Conservation (phyloP, 1,140 invertebrate genomes). For the Heliothis subflexa region DNA sequence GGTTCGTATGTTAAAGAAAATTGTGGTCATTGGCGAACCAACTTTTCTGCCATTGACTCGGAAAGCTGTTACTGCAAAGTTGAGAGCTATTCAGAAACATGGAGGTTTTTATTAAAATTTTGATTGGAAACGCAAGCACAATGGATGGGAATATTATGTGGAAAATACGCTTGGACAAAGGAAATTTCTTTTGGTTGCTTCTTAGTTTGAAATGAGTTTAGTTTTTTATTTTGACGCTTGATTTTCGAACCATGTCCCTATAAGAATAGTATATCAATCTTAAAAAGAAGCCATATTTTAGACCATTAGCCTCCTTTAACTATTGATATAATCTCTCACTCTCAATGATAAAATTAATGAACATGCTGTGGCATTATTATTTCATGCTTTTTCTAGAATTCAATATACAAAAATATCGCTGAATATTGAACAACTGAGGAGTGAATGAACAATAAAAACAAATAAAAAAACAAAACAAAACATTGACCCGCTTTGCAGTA, state of each 20-base stretch:
- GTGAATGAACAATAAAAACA: background rate
- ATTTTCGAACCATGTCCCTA: no score
- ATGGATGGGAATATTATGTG: slow-evolving; percentile 14
- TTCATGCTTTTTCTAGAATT: no score
- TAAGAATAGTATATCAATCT: no score
- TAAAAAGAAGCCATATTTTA: no score
- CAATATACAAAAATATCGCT: no score
- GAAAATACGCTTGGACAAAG: background rate
- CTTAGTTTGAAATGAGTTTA: background rate
- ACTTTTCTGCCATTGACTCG: slow-evolving; percentile 38
- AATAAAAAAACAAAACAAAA: background rate
- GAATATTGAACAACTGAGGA: no score
- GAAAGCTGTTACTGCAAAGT: slow-evolving; percentile 33
- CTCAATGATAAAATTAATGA: no score
- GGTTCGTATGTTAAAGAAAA: slow-evolving; percentile 33
- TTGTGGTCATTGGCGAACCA: slow-evolving; percentile 35
- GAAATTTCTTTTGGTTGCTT: background rate
- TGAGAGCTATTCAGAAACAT: slow-evolving; percentile 36
- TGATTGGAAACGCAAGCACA: slow-evolving; percentile 7
- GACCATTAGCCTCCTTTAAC: no score
- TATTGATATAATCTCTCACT: no score
- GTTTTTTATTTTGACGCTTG: background rate
- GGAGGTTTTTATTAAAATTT: slow-evolving; percentile 35
- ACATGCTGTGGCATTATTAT: no score
- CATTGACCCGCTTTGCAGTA: slow-evolving; percentile 5